phyloP scores from a whole-genome alignment of 2,888 invertebrate species.

The Agrochola litura region DNA sequence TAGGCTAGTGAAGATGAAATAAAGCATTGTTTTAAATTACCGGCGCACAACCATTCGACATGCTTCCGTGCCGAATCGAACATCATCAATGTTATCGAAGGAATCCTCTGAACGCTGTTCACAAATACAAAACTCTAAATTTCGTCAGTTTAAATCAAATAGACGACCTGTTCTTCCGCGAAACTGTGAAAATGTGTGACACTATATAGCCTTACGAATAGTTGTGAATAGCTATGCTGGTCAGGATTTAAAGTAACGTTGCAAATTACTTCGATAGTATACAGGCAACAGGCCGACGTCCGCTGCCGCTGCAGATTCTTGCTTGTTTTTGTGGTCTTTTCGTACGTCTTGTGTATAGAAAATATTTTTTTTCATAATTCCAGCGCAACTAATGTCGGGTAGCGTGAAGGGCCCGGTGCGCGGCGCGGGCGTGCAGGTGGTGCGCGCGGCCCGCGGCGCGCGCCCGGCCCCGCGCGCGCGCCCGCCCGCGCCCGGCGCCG shows the following conservation, averaged over 20 bases:
- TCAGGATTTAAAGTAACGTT: not conserved
- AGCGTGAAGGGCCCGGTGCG: conserved; percentile 91
- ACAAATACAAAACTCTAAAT: not conserved
- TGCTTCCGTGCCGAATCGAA: not conserved
- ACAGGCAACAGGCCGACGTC: not conserved
- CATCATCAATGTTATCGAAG: no score
- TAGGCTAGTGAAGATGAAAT: not conserved
- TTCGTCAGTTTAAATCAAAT: not conserved
- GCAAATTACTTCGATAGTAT: not conserved
- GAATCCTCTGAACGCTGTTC: not conserved
- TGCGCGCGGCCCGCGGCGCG: conserved; percentile 74
- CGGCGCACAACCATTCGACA: not conserved
- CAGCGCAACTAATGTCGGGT: conserved; percentile 92
- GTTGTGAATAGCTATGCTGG: not conserved
- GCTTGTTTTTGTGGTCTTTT: not conserved
- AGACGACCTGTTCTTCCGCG: not conserved
- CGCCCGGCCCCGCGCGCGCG: conserved; percentile 64
- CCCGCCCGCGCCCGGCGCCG: conserved; percentile 35
- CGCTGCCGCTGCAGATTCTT: not conserved
- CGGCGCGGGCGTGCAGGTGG: conserved; percentile 82
- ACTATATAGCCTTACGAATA: not conserved
- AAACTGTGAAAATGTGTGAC: not conserved
- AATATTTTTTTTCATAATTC: not conserved
- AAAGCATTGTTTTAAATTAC: not conserved
- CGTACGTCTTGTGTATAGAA: not conserved